Percentiles rank a stretch among this genome's conserved stretches.
Conservation (phyloP, 2,113 vertebrate genomes). For the Nymphicus hollandicus region DNA sequence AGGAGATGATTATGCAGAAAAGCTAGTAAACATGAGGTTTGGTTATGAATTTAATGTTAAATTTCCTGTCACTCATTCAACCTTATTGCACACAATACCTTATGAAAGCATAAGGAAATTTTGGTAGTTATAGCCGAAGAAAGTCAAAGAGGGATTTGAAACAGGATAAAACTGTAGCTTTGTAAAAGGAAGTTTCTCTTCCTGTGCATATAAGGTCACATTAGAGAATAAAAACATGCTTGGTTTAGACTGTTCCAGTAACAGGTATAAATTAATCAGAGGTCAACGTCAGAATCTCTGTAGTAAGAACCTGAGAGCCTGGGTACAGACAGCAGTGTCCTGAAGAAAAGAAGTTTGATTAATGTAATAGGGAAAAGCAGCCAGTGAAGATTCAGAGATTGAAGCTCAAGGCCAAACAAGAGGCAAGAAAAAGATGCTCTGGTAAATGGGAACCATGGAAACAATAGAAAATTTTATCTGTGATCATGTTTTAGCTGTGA, state of each 20-base stretch:
- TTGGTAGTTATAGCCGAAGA: not conserved
- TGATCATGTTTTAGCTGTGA: not conserved
- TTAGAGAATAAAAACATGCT: not conserved
- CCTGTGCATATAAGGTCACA: not conserved
- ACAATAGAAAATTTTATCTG: not conserved
- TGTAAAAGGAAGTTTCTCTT: not conserved
- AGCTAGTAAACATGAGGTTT: not conserved
- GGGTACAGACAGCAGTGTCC: not conserved
- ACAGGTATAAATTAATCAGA: not conserved
- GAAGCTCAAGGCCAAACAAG: not conserved
- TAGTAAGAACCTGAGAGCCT: not conserved
- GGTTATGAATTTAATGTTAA: not conserved
- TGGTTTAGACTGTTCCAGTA: not conserved
- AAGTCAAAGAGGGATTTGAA: not conserved
- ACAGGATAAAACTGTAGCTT: not conserved
- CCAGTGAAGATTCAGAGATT: not conserved
- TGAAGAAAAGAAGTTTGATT: not conserved
- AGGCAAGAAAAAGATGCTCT: not conserved
- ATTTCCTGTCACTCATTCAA: not conserved
- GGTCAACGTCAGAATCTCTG: not conserved
- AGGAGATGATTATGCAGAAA: not conserved
- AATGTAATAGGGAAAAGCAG: not conserved
- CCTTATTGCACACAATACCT: not conserved
- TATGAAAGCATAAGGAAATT: not conserved
- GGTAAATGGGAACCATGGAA: not conserved